These are phyloP conservation scores for Pheosia tremula DNA, from an alignment of 2,888 invertebrate genomes.

Conservation along the genomic window DNA sequence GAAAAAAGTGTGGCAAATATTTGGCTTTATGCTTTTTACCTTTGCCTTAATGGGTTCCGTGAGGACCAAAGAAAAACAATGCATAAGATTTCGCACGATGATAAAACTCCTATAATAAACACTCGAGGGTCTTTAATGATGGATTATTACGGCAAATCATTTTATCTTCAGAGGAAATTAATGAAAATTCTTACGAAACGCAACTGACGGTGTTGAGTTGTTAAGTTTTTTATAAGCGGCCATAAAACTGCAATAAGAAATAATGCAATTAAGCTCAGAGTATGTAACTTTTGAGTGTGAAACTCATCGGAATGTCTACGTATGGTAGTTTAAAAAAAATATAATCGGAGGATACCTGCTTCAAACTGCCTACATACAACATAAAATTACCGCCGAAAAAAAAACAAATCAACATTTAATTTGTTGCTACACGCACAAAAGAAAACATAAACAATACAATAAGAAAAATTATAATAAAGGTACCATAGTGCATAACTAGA, in stretches of 20 bases:
- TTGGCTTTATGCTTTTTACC: slow-evolving; percentile 19
- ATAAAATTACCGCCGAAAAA: too few species aligned
- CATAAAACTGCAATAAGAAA: slow-evolving; percentile 8
- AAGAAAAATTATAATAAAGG: too few species aligned
- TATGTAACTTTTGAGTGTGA: neutral
- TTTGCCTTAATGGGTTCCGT: slow-evolving; percentile 33
- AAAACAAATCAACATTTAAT: too few species aligned
- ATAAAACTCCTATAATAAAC: slow-evolving; percentile 47
- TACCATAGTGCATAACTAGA: too few species aligned
- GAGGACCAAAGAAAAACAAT: slow-evolving; percentile 42
- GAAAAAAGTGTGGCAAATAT: neutral
- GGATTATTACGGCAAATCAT: slow-evolving; percentile 27
- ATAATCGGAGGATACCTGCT: too few species aligned
- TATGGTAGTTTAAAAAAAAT: too few species aligned
- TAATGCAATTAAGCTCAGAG: neutral
- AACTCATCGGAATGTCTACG: too few species aligned
- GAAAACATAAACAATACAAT: too few species aligned
- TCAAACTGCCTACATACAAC: too few species aligned
- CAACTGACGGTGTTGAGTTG: slow-evolving; percentile 4
- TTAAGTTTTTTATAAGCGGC: slow-evolving; percentile 12
- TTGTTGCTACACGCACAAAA: too few species aligned
- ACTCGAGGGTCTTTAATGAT: slow-evolving; percentile 22
- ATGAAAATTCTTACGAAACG: slow-evolving; percentile 14
- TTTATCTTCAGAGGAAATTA: slow-evolving; percentile 20
- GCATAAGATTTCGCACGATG: slow-evolving; percentile 52